Percentiles rank a stretch among this genome's conserved stretches.
Conservation (phyloP, 2,113 vertebrate genomes). For the Macrotus californicus region DNA sequence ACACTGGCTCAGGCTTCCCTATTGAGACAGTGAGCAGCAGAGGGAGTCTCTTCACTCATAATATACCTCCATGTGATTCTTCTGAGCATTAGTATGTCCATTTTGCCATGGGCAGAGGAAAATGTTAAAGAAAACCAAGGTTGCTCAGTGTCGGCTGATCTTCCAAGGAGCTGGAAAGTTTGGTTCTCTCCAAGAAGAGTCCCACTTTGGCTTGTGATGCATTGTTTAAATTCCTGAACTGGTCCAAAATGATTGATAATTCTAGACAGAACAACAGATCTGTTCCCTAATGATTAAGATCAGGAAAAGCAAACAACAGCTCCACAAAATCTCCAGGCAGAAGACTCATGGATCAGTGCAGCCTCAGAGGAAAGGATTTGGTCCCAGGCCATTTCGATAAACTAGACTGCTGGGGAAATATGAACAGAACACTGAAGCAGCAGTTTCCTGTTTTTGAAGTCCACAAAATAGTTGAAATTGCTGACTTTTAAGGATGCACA, state of each 20-base stretch:
- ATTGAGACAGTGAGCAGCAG: neutral
- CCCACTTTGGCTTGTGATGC: neutral
- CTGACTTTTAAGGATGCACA: neutral
- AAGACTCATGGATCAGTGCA: neutral
- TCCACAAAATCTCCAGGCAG: neutral
- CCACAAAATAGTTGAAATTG: neutral
- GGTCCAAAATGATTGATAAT: neutral
- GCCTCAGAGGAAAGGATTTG: neutral
- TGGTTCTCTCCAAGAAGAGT: neutral
- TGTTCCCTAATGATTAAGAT: neutral
- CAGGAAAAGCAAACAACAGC: neutral
- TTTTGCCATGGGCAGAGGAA: neutral
- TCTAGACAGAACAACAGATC: neutral
- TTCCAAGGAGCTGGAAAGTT: neutral
- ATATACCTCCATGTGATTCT: fast-evolving
- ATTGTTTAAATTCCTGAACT: neutral
- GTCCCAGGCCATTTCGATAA: neutral
- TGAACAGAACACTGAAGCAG: neutral
- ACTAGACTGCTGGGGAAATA: neutral
- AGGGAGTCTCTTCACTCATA: neutral
- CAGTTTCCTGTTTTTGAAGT: neutral
- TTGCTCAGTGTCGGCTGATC: neutral
- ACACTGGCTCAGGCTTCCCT: no score
- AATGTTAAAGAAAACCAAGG: neutral
- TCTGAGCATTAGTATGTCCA: neutral